These are phyloP conservation scores for Rhagonycha fulva DNA, from an alignment of 2,888 invertebrate species.

Conservation along the genomic window DNA sequence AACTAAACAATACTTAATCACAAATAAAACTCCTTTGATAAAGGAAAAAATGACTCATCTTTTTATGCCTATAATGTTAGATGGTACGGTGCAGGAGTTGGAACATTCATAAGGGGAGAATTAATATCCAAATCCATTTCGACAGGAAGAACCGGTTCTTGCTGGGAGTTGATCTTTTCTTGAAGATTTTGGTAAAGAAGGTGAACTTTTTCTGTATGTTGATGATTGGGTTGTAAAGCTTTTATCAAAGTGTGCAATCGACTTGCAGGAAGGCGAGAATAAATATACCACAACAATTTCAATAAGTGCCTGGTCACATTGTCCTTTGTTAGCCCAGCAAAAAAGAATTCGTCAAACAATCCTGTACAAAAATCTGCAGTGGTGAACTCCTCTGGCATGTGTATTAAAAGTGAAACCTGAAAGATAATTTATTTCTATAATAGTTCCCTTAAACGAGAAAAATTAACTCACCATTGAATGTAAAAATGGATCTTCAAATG, in stretches of 20 bases:
- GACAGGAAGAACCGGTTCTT: slow-evolving; percentile 64
- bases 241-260: slow-evolving; percentile 82
- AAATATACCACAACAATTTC: slow-evolving; percentile 88
- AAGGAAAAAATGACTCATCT: background rate
- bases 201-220: slow-evolving; percentile 86
- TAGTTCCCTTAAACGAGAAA: background rate
- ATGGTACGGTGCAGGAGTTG: slow-evolving; percentile 75
- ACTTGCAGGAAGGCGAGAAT: slow-evolving; percentile 79
- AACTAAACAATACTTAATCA: background rate
- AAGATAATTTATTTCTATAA: slow-evolving; percentile 21
- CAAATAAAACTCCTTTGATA: background rate
- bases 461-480: slow-evolving; percentile 75
- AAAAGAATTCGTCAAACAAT: slow-evolving; percentile 93
- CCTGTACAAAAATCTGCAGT: slow-evolving; percentile 94
- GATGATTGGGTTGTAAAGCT: slow-evolving; percentile 73
- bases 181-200: slow-evolving; percentile 75
- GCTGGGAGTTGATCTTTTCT: slow-evolving; percentile 76
- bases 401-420: slow-evolving; percentile 76
- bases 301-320: slow-evolving; percentile 91
- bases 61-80: slow-evolving; percentile 7
- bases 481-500: slow-evolving; percentile 93
- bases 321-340: slow-evolving; percentile 85
- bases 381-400: slow-evolving; percentile 89
- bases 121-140: slow-evolving; percentile 74
- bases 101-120: slow-evolving; percentile 84